Percentiles rank a stretch among this genome's conserved stretches.
These are phyloP conservation scores for Epicampocera succincta DNA, from an alignment of 2,888 invertebrate species.

Conservation along the genomic window DNA sequence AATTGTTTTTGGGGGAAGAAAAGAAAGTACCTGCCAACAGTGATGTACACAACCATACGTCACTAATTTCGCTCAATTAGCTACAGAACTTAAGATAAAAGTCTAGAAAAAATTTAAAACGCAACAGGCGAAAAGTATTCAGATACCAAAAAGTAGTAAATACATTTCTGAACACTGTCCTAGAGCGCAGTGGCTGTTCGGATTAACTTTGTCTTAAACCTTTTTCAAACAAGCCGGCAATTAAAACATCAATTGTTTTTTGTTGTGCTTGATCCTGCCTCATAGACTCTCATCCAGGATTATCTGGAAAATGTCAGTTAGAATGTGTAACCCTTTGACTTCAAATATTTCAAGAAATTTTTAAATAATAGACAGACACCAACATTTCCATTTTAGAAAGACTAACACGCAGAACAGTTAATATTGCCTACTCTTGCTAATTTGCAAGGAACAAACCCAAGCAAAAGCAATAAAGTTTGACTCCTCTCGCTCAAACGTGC, in stretches of 20 bases:
- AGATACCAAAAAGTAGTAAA: neutral
- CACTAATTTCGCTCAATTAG: no score
- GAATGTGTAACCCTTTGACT: slow-evolving; percentile 73
- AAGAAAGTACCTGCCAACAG: no score
- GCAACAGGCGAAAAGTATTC: no score
- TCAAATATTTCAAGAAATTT: slow-evolving; percentile 8
- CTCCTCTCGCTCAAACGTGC: slow-evolving; percentile 43
- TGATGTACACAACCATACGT: no score
- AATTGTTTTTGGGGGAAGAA: no score
- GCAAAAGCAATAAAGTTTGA: slow-evolving; percentile 56
- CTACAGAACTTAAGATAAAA: no score
- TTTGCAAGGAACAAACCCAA: slow-evolving; percentile 70
- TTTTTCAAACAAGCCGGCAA: slow-evolving; percentile 50
- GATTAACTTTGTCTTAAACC: slow-evolving; percentile 42
- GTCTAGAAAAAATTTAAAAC: no score
- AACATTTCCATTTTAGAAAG: neutral
- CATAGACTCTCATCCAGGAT: slow-evolving; percentile 77
- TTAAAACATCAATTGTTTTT: slow-evolving; percentile 18
- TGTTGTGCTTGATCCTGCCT: slow-evolving; percentile 67
- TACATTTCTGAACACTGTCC: slow-evolving; percentile 40
- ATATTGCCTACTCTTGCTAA: slow-evolving; percentile 77
- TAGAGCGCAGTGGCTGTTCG: slow-evolving; percentile 17
- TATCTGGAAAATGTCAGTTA: slow-evolving; percentile 76
- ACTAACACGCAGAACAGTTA: slow-evolving; percentile 72
- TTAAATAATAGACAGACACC: neutral